Percentiles rank a stretch among this genome's conserved stretches.
Conservation (phyloP, 2,113 vertebrate genomes). For the Holacanthus passer region DNA sequence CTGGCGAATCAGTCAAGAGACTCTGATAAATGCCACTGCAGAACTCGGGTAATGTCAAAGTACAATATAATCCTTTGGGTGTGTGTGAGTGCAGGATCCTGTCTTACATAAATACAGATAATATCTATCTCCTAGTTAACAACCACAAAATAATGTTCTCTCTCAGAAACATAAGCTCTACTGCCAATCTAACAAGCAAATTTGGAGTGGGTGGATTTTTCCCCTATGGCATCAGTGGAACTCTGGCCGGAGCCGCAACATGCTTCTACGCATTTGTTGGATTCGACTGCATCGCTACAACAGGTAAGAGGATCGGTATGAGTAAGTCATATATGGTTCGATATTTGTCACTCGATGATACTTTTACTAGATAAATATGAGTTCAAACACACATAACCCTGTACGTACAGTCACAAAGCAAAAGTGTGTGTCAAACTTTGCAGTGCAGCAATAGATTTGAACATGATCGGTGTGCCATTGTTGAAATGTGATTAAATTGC, state of each 20-base stretch:
- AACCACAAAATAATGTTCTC: conserved; percentile 24
- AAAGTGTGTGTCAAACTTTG: no score
- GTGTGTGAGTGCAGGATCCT: neutral
- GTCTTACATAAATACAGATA: neutral
- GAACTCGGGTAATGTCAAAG: conserved; percentile 59
- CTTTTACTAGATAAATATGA: neutral
- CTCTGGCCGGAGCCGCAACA: conserved; percentile 88
- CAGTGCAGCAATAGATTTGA: no score
- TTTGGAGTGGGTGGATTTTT: conserved; percentile 89
- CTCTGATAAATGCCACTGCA: conserved; percentile 69
- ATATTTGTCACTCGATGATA: neutral
- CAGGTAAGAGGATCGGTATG: conserved; percentile 72
- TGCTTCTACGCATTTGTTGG: conserved; percentile 94
- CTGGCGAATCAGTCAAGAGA: conserved; percentile 85
- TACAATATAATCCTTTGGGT: neutral
- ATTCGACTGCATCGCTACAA: conserved; percentile 92
- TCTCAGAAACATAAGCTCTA: conserved; percentile 81
- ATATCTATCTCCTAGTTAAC: neutral
- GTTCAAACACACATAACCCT: neutral
- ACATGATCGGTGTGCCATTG: neutral
- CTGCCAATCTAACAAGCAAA: conserved; percentile 72
- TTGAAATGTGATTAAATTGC: no score
- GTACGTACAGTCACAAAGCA: no score
- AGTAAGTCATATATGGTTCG: neutral
- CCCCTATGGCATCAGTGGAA: conserved; percentile 88